phyloP scores from a whole-genome alignment of 1,140 invertebrate species.

The Holcopasites calliopsidis region DNA sequence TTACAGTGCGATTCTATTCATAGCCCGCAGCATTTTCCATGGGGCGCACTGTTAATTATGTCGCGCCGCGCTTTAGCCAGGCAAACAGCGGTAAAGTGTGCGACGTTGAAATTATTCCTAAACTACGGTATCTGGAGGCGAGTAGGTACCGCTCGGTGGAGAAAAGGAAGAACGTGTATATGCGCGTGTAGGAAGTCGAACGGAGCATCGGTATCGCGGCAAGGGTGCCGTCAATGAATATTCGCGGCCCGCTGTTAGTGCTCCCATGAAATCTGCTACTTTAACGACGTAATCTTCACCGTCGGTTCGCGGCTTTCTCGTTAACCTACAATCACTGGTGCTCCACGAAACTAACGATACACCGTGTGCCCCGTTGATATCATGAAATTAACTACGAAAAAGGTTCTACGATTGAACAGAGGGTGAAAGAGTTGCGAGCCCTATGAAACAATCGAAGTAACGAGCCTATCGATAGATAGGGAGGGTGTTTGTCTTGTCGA shows the following conservation, averaged over 20 bases:
- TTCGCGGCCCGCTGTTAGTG: not conserved
- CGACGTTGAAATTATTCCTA: not conserved
- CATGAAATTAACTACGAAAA: not conserved
- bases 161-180: not conserved
- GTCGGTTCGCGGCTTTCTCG: not conserved
- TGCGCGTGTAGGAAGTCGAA: not conserved
- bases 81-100: not conserved
- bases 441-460: constrained; percentile 18
- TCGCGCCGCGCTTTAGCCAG: not conserved
- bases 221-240: not conserved
- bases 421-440: not conserved
- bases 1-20: constrained; percentile 2
- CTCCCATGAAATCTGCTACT: constrained; percentile 1
- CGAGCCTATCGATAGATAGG: constrained; percentile 14
- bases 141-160: not conserved
- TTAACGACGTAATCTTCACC: not conserved
- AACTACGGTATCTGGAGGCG: not conserved
- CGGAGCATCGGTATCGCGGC: not conserved
- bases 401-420: no score
- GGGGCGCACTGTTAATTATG: not conserved
- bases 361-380: not conserved
- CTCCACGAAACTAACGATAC: not conserved
- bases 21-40: not conserved
- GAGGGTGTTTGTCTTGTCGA: constrained; percentile 1
- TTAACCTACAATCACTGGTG: not conserved